Conservation (phyloP, 2,797 vertebrate species). For the Coracias cyanogaster region DNA sequence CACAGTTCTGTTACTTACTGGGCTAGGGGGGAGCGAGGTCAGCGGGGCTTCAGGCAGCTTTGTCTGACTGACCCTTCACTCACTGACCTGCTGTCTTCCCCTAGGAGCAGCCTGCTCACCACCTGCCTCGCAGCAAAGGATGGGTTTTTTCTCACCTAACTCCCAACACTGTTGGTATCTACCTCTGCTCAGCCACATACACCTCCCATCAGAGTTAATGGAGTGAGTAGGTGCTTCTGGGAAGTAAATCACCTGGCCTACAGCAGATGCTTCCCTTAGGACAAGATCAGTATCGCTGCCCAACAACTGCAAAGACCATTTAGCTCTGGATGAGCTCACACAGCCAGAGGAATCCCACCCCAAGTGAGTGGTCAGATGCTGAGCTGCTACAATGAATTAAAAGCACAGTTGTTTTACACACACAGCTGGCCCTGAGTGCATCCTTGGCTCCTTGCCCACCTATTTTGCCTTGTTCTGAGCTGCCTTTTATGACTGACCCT, state of each 20-base stretch:
- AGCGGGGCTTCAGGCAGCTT: not conserved
- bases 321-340: not conserved
- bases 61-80: not conserved
- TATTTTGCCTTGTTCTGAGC: not conserved
- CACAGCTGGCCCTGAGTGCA: not conserved
- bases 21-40: not conserved
- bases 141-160: not conserved
- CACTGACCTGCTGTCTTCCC: not conserved
- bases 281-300: conserved; percentile 8
- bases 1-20: not conserved
- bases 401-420: not conserved
- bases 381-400: not conserved
- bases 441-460: not conserved
- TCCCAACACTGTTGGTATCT: not conserved
- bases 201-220: not conserved
- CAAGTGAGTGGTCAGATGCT: not conserved
- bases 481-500: not conserved
- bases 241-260: not conserved
- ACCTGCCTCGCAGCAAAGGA: conserved; percentile 11
- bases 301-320: not conserved
- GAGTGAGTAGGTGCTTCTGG: not conserved
- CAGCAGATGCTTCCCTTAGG: conserved; percentile 18
- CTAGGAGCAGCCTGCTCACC: not conserved
- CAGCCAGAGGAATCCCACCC: not conserved
- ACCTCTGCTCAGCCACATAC: conserved; percentile 28